Conservation (phyloP, 2,113 vertebrate genomes). For the Lycaon pictus region DNA sequence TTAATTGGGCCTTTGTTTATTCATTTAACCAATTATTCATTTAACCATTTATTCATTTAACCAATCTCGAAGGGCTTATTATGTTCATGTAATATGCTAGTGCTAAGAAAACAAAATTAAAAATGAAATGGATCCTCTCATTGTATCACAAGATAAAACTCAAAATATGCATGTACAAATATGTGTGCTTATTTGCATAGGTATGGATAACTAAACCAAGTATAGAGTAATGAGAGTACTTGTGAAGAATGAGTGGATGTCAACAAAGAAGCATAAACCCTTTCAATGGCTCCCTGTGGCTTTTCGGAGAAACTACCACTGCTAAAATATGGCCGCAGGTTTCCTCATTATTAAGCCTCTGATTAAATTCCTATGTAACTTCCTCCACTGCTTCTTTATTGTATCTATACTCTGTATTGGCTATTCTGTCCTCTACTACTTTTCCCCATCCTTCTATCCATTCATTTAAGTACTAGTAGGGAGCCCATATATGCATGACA, state of each 20-base stretch:
- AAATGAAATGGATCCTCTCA: constrained; percentile 9
- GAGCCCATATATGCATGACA: not conserved
- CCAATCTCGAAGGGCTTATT: not conserved
- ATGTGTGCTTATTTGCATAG: not conserved
- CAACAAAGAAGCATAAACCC: not conserved
- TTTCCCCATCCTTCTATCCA: not conserved
- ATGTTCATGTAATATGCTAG: not conserved
- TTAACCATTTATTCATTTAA: not conserved
- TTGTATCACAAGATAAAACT: not conserved
- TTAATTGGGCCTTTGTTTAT: not conserved
- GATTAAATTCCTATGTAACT: not conserved
- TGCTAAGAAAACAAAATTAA: not conserved
- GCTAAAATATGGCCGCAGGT: not conserved
- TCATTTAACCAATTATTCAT: not conserved
- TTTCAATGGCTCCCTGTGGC: not conserved
- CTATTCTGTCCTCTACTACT: not conserved
- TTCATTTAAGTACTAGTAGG: not conserved
- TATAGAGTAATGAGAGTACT: not conserved
- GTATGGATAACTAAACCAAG: not conserved
- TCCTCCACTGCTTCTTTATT: not conserved
- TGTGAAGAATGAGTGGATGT: not conserved
- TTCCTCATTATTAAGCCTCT: not conserved
- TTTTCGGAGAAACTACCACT: constrained; percentile 2
- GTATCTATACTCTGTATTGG: not conserved
- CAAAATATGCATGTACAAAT: not conserved